A percentile compares a stretch with the other conserved stretches of the same genome.
These are phyloP conservation scores for Callitettix versicolor DNA, from an alignment of 1,140 invertebrate species.

Conservation along the genomic window DNA sequence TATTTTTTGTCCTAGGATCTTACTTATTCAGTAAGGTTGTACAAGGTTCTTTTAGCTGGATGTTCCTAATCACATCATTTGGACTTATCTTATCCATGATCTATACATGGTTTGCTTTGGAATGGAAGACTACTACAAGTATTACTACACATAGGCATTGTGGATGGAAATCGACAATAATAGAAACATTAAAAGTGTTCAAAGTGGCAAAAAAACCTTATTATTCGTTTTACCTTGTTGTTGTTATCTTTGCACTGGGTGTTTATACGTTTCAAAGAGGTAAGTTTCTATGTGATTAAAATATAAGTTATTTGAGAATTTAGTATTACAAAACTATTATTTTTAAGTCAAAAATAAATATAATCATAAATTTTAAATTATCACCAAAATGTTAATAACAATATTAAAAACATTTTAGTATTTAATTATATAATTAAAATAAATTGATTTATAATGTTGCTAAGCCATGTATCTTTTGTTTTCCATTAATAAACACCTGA, in stretches of 20 bases:
- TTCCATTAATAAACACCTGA: no score
- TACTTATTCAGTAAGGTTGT: constrained; percentile 43
- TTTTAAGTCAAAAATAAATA: no score
- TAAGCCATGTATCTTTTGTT: no score
- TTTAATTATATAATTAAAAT: no score
- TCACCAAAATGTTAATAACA: no score
- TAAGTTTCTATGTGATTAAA: constrained; percentile 20
- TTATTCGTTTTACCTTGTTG: constrained; percentile 46
- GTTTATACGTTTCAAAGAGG: constrained; percentile 66
- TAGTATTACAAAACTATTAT: no score
- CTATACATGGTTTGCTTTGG: constrained; percentile 44
- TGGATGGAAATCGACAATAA: no score
- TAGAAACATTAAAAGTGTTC: no score
- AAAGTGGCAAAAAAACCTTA: constrained; percentile 22
- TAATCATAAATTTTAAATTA: no score
- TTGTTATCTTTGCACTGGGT: constrained; percentile 55
- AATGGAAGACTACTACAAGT: constrained; percentile 47
- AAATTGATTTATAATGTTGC: no score
- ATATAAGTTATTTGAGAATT: background rate
- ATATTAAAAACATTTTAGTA: no score
- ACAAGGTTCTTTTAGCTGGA: constrained; percentile 49
- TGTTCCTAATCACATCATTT: constrained; percentile 56
- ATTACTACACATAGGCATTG: no score
- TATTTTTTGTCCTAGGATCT: constrained; percentile 36
- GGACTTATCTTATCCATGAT: constrained; percentile 48